phyloP scores from a whole-genome alignment of 2,888 invertebrate genomes.

The Limulus polyphemus region DNA sequence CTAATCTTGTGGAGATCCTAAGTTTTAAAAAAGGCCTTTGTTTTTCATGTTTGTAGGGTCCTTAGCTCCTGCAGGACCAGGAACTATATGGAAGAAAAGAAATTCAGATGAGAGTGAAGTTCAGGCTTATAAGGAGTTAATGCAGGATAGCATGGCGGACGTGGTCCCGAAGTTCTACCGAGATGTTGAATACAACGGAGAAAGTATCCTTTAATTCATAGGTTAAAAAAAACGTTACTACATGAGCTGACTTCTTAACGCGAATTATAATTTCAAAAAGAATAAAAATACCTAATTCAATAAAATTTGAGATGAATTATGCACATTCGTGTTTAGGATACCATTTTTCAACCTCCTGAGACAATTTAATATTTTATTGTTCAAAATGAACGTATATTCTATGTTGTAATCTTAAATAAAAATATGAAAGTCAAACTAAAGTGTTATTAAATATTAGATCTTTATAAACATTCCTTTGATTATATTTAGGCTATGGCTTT shows the following conservation, averaged over 20 bases:
- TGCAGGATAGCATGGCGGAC: conserved; percentile 49
- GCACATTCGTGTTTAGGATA: too few species aligned
- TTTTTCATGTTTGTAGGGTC: conserved; percentile 50
- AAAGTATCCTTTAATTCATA: conserved; percentile 37
- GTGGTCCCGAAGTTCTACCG: conserved; percentile 74
- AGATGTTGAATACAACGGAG: conserved; percentile 45
- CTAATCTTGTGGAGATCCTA: too few species aligned
- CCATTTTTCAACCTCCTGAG: too few species aligned
- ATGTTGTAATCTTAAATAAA: too few species aligned
- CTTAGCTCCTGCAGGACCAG: conserved; percentile 80
- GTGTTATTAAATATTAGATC: too few species aligned
- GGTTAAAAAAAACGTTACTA: neutral
- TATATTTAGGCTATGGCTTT: conserved; percentile 5
- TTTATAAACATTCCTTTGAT: neutral
- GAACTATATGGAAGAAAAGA: conserved; percentile 85
- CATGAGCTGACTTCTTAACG: too few species aligned
- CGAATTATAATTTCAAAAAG: too few species aligned
- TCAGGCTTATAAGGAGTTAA: conserved; percentile 57
- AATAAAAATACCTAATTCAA: too few species aligned
- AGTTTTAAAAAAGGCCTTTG: neutral
- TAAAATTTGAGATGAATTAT: too few species aligned
- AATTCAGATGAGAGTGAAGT: conserved; percentile 43
- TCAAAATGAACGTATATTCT: too few species aligned
- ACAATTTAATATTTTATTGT: too few species aligned
- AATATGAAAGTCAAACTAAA: too few species aligned